Evolutionary conservation across 2,113 vertebrate species (phyloP), one percentile per base, ranked within the genome.

Genomic region (Dryoscopus gambensis): DNA sequence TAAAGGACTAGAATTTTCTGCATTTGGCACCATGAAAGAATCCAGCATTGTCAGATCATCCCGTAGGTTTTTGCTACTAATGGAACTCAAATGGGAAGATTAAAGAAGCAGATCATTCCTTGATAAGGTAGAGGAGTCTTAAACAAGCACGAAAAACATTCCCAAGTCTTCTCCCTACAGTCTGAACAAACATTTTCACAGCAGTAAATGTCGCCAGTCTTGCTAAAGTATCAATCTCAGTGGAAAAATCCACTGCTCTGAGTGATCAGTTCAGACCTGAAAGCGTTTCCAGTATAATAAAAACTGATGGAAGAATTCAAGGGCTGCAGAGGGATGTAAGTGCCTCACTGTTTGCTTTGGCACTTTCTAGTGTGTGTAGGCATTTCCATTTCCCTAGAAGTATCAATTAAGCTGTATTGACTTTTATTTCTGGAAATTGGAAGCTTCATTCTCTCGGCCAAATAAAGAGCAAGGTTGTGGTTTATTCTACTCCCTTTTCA

Each of bases 401-500:
- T 95, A 97, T 95, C 94, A 97, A 90, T 97, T 97, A 96, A 77
- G 63, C 87, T 44, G 4, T 84, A 96, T 89, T 87, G 93, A 95
- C 94, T 93, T 96, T 95, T 97, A 83, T 96, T 95, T 94, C 93
- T 95, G 96, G 91, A 94, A 96, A 95, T 92, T 75, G 94, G 78
- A 94, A 92, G 91, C 93, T 87, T 94, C 89, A 37, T 93, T 90
- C 91, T 91, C 75, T 77, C 74, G 21, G 84, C 81, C 73, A 89
- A 79, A 81, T 76, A 83, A 81, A 87, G 88, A 79, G 83, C 76
- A 44, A 56, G 80, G 15, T 5, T 90, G 83, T 89, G 92, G 64
- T 87, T 94, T 71, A 19, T 77, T 94, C 60, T 81, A 30, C 60
- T 68, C 60, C 18, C 39, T 0, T 84, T 87, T 90, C 68, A 33